A percentile compares a stretch with the other conserved stretches of the same genome.
phyloP scores from a whole-genome alignment of 2,113 vertebrate genomes.

The Tachycineta bicolor region DNA sequence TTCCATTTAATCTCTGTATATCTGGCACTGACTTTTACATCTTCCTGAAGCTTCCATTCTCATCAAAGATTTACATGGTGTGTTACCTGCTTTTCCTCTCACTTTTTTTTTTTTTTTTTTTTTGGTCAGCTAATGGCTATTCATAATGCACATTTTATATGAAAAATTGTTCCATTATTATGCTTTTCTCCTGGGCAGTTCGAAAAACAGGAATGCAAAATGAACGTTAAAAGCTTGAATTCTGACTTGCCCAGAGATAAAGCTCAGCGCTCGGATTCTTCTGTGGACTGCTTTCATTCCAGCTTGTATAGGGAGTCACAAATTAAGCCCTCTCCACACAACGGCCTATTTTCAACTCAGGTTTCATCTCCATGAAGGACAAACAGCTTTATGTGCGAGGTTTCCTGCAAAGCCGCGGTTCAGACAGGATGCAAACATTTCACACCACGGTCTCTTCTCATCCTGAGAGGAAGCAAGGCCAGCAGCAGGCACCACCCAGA shows the following conservation, averaged over 20 bases:
- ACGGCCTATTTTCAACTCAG: not conserved
- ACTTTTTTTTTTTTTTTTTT: not conserved
- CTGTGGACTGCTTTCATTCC: not conserved
- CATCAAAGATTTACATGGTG: not conserved
- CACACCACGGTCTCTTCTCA: not conserved
- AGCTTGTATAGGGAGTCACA: not conserved
- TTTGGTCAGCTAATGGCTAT: not conserved
- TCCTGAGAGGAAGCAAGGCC: rapidly evolving
- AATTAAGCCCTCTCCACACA: not conserved
- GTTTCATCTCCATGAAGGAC: not conserved
- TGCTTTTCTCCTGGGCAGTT: not conserved
- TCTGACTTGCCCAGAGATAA: not conserved
- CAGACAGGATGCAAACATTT: not conserved
- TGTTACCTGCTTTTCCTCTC: not conserved
- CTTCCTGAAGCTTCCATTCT: not conserved
- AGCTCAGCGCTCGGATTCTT: not conserved
- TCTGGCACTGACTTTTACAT: not conserved
- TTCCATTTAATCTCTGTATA: not conserved
- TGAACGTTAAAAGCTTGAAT: conserved; percentile 12
- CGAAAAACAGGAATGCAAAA: conserved; percentile 10
- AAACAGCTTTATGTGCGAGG: not conserved
- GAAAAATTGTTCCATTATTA: not conserved
- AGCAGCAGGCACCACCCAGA: not conserved
- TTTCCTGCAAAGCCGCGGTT: not conserved
- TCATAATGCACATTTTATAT: not conserved